Percentiles rank a stretch among this genome's conserved stretches.
Evolutionary conservation across 37 sponge, comb jelly and placozoan species (phyloP).

Genomic region (Eunapius fragilis): DNA sequence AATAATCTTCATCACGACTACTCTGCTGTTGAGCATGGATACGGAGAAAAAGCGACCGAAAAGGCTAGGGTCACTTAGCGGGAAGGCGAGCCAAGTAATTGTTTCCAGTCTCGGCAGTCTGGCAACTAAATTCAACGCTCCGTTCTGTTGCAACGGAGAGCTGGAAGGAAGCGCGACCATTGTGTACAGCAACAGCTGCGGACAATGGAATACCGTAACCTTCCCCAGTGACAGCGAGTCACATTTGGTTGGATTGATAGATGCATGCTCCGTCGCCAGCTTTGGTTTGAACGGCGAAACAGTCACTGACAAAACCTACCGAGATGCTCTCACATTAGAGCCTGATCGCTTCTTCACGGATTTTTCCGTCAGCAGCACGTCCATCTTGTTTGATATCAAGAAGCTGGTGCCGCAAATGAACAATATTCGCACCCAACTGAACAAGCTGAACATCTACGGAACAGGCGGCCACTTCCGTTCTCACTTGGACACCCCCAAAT

Average conservation of each 20-base stretch:
- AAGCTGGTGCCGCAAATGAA: not conserved
- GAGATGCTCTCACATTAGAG: conserved; percentile 36
- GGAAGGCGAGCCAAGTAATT: too few relatives aligned
- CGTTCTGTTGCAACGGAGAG: too few relatives aligned
- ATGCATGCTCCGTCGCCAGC: conserved; percentile 37
- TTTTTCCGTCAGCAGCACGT: conserved; percentile 9
- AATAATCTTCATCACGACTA: too few relatives aligned
- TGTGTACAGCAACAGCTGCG: too few relatives aligned
- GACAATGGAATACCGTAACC: not conserved
- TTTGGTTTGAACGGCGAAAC: conserved; percentile 11
- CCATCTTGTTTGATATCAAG: conserved; percentile 1
- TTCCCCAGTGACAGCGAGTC: conserved; percentile 18
- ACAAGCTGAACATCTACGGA: conserved; percentile 40
- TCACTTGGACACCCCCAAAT: conserved; percentile 29
- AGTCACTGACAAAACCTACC: conserved; percentile 48
- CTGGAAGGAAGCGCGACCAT: too few relatives aligned
- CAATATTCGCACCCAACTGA: conserved; percentile 15
- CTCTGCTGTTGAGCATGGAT: too few relatives aligned
- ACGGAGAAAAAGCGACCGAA: too few relatives aligned
- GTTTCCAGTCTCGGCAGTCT: too few relatives aligned
- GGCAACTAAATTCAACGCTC: too few relatives aligned
- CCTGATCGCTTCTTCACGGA: conserved; percentile 18
- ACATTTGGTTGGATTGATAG: not conserved
- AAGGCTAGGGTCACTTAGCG: too few relatives aligned
- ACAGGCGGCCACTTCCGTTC: conserved; percentile 24